Conservation (phyloP, 2,797 vertebrate genomes). For the Thamnophis elegans region DNA sequence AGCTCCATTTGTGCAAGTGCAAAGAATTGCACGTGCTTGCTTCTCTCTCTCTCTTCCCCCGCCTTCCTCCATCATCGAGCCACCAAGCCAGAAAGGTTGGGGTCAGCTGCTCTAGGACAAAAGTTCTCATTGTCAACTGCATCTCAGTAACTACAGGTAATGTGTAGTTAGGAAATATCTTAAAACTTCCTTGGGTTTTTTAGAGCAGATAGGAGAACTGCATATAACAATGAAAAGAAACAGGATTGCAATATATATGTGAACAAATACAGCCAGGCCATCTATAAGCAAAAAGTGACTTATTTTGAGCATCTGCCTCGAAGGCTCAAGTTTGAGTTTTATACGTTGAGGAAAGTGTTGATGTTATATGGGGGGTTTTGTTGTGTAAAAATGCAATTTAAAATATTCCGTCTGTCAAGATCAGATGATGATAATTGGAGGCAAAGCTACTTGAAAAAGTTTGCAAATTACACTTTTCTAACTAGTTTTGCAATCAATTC, state of each 20-base stretch:
- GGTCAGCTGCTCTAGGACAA: not conserved
- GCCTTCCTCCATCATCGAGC: too few species aligned
- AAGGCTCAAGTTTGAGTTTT: not conserved
- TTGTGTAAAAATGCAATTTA: too few species aligned
- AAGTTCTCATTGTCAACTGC: not conserved
- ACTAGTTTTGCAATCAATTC: not conserved
- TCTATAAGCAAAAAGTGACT: not conserved
- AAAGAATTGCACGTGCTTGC: too few species aligned
- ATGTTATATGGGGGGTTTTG: too few species aligned
- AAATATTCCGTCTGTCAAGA: too few species aligned
- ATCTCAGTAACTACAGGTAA: not conserved
- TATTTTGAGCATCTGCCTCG: too few species aligned
- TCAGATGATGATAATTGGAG: too few species aligned
- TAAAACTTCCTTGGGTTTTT: not conserved
- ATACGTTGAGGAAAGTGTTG: not conserved
- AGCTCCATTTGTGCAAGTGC: too few species aligned
- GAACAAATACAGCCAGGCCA: not conserved
- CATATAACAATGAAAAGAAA: not conserved
- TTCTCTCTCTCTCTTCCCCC: too few species aligned
- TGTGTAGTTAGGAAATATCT: not conserved
- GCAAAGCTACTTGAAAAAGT: too few species aligned
- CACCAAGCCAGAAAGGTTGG: too few species aligned
- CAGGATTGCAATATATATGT: not conserved
- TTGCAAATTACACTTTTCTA: not conserved
- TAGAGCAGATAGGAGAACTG: not conserved